Base-by-base conservation (phyloP, 2,888 invertebrate genomes). In the Baronia brevicornis region DNA sequence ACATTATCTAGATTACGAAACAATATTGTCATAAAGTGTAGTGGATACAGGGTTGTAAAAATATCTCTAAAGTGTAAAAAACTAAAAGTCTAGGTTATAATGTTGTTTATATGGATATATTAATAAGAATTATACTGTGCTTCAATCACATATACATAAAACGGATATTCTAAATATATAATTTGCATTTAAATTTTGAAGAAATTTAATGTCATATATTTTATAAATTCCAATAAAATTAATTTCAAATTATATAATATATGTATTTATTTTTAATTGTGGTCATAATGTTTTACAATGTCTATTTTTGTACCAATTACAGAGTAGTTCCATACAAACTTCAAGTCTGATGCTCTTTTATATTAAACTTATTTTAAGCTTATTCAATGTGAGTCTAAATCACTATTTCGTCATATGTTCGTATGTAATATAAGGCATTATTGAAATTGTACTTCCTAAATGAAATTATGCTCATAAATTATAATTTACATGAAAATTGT, bases 1-100 rank as follows among this genome's bases (percentile, higher is more conserved):
- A 51, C 51, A 54, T 58, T 60, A 49, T 66, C 65, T 63, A 61
- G 62, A 66, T 58, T 59, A 63, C 52, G 56, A 60, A 65, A 60
- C 59, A 64, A 58, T 65, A 64, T 66, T 65, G 72, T 71, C 73
- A 71, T 74, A 67, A 78, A 68, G 67, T 75, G 77, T 82, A 80
- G 82, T 80, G 84, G 77, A 77, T 73, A 84, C 84, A 84, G 84
- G 84, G 84, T 84, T 84, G 82, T 80, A 78, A 75, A 68, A 79
- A 80, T 84, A 82, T 84, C 75, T 82, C 72, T 72, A 48, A 75
- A 74, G 80, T 69, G 53, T 77, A 70, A 73, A 72, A 68, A 66
- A 48, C 46, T 63, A 65, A 62, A 68, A 51, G 60, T 68, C 56
- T 79, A 80, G 75, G 69, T 62, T 71, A 60, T 71, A 60, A 71